phyloP scores from a whole-genome alignment of 2,113 vertebrate species.

The Gallinago media region DNA sequence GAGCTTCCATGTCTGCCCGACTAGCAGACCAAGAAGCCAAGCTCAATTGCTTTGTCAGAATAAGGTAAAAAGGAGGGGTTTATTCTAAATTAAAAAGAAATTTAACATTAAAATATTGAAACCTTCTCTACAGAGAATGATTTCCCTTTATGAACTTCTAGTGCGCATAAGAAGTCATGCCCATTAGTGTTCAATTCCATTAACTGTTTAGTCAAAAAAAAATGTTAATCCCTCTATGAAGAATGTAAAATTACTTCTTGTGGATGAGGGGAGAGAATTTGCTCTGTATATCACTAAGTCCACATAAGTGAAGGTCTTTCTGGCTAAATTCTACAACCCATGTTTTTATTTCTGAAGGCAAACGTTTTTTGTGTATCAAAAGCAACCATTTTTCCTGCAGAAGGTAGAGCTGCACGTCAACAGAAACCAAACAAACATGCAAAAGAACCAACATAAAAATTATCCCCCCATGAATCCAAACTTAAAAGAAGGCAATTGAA shows the following conservation, averaged over 20 bases:
- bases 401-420: neutral
- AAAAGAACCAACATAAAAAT: neutral
- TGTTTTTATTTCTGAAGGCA: neutral
- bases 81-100: neutral
- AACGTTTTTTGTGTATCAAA: neutral
- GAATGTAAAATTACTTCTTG: neutral
- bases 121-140: neutral
- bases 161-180: neutral
- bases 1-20: neutral
- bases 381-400: neutral
- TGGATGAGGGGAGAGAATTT: neutral
- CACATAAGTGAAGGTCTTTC: neutral
- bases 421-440: neutral
- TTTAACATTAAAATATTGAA: neutral
- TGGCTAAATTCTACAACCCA: neutral
- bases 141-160: neutral
- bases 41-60: neutral
- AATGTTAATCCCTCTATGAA: neutral
- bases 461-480: neutral
- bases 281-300: neutral
- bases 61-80: neutral
- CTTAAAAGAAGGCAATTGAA: neutral
- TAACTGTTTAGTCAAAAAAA: neutral
- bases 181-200: neutral
- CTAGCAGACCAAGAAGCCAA: neutral